These are phyloP conservation scores for Megaceryle alcyon DNA, from an alignment of 2,797 vertebrate genomes.

Conservation along the genomic window DNA sequence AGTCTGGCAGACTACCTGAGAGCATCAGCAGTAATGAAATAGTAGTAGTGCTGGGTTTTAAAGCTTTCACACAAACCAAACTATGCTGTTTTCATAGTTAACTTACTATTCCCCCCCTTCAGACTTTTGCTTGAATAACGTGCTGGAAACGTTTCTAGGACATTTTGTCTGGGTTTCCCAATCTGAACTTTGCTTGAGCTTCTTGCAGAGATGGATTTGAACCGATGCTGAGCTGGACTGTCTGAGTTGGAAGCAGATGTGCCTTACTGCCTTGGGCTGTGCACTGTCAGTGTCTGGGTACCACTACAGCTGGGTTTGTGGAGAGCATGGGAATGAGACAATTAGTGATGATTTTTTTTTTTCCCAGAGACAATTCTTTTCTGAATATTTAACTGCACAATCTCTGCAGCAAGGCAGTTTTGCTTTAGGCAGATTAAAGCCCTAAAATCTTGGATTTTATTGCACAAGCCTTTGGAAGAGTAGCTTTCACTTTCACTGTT, in stretches of 20 bases:
- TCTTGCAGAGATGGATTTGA: neutral
- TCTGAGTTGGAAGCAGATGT: neutral
- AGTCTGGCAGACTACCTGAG: neutral
- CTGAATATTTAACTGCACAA: neutral
- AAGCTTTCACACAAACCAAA: neutral
- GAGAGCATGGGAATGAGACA: neutral
- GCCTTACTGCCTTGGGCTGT: neutral
- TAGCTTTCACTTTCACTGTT: neutral
- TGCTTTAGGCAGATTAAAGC: neutral
- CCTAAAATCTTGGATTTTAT: neutral
- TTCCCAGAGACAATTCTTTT: neutral
- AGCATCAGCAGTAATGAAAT: neutral
- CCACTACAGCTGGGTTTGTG: neutral
- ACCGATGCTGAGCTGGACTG: neutral
- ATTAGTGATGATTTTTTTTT: too few relatives aligned
- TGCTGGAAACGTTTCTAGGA: neutral
- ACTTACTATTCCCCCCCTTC: neutral
- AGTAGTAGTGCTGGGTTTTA: neutral
- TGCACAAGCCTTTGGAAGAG: neutral
- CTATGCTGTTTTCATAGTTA: neutral
- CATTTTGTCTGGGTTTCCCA: neutral
- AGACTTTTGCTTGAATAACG: neutral
- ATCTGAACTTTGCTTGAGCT: neutral
- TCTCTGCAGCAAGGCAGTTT: neutral
- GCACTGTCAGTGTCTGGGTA: neutral